Percentiles rank a stretch among this genome's conserved stretches.
Evolutionary conservation across 2,113 vertebrate genomes (phyloP).

Genomic region (Condylura cristata): DNA sequence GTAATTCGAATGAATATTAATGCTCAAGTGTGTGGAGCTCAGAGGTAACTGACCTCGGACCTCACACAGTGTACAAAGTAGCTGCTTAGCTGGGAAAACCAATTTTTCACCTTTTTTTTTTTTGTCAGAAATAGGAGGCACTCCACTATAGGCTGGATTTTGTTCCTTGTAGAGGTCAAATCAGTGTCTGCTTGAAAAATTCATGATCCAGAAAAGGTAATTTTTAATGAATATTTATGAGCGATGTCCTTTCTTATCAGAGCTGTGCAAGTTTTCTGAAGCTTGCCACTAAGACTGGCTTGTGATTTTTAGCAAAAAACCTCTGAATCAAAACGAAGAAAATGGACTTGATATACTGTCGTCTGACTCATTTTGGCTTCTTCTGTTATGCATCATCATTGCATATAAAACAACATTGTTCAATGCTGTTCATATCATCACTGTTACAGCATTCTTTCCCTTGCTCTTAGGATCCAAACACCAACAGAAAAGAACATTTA

Average conservation of each 20-base stretch:
- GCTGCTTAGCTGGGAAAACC: conserved; percentile 78
- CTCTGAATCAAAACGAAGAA: conserved; percentile 69
- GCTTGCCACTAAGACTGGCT: conserved; percentile 84
- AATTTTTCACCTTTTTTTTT: conserved; percentile 76
- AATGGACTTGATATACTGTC: conserved; percentile 76
- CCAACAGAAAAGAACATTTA: conserved; percentile 44
- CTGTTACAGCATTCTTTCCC: neutral
- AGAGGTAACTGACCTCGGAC: conserved; percentile 80
- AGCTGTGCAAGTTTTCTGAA: conserved; percentile 86
- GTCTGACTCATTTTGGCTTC: conserved; percentile 69
- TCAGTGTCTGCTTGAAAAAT: conserved; percentile 88
- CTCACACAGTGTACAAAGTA: conserved; percentile 78
- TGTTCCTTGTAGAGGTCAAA: conserved; percentile 87
- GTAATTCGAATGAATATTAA: conserved; percentile 84
- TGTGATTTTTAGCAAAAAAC: conserved; percentile 82
- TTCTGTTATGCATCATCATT: conserved; percentile 59
- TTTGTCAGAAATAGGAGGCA: conserved; percentile 78
- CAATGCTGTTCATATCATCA: conserved; percentile 9
- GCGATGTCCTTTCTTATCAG: conserved; percentile 87
- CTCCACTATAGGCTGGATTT: conserved; percentile 77
- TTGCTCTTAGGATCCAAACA: neutral
- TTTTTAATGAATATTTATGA: conserved; percentile 92
- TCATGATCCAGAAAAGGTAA: conserved; percentile 90
- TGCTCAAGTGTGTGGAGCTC: conserved; percentile 62
- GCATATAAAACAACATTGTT: conserved; percentile 58